phyloP scores from a whole-genome alignment of 2,797 vertebrate species.

The Streptopelia turtur region DNA sequence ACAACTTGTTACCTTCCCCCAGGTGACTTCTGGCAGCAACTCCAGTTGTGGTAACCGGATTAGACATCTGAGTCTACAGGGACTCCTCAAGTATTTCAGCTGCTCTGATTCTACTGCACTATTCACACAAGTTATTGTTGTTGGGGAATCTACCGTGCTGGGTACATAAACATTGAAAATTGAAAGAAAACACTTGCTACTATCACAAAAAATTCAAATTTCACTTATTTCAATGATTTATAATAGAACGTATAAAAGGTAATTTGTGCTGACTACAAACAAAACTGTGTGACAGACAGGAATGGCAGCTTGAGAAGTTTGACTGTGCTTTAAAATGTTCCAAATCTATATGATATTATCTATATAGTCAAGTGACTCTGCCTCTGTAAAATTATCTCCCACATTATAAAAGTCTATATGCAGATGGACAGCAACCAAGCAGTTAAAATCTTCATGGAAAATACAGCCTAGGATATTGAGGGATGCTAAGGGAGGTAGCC shows the following conservation, averaged over 20 bases:
- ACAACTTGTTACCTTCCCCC: background rate
- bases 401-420: background rate
- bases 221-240: background rate
- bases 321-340: background rate
- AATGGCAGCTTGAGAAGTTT: background rate
- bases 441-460: background rate
- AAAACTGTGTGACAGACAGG: background rate
- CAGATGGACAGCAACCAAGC: background rate
- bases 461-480: background rate
- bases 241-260: background rate
- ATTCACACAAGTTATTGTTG: background rate
- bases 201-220: background rate
- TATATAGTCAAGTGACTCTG: background rate
- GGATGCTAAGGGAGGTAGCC: background rate
- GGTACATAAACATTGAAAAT: background rate
- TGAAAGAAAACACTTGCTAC: background rate
- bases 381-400: background rate
- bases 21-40: background rate
- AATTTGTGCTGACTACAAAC: background rate
- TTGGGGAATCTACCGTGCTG: background rate
- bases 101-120: background rate
- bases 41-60: background rate
- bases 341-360: background rate
- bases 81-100: background rate
- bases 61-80: background rate